These are phyloP conservation scores for Drosophila atroscutellata DNA, from an alignment of 2,888 invertebrate species.

Conservation along the genomic window DNA sequence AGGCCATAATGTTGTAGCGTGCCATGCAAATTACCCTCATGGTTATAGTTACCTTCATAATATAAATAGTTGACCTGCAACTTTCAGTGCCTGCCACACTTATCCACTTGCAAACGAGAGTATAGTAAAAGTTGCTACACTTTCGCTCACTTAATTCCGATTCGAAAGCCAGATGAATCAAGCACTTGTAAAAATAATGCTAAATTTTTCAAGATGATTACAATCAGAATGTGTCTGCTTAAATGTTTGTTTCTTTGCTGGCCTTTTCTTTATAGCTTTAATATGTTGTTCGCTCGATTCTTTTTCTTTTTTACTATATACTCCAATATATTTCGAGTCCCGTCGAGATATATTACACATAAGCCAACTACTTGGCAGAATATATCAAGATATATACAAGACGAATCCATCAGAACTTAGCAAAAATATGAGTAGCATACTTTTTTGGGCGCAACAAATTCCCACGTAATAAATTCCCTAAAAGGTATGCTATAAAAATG, in stretches of 20 bases:
- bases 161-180: background rate
- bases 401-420: background rate
- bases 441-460: background rate
- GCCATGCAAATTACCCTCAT: conserved; percentile 51
- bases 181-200: background rate
- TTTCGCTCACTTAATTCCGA: background rate
- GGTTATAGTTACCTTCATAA: conserved; percentile 17
- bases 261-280: too few species aligned
- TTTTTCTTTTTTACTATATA: background rate
- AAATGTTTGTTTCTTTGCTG: background rate
- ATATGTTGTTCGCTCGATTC: too few species aligned
- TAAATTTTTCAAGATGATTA: background rate
- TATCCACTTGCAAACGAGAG: background rate
- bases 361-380: background rate
- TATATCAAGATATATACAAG: background rate
- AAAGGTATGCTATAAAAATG: background rate
- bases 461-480: background rate
- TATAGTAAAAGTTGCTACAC: background rate
- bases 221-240: background rate
- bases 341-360: too few species aligned
- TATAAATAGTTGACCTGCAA: conserved; percentile 9
- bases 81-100: background rate
- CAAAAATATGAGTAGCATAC: background rate
- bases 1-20: conserved; percentile 50
- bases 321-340: too few species aligned